These are phyloP conservation scores for Cephus spinipes DNA, from an alignment of 2,888 invertebrate species.

Conservation along the genomic window DNA sequence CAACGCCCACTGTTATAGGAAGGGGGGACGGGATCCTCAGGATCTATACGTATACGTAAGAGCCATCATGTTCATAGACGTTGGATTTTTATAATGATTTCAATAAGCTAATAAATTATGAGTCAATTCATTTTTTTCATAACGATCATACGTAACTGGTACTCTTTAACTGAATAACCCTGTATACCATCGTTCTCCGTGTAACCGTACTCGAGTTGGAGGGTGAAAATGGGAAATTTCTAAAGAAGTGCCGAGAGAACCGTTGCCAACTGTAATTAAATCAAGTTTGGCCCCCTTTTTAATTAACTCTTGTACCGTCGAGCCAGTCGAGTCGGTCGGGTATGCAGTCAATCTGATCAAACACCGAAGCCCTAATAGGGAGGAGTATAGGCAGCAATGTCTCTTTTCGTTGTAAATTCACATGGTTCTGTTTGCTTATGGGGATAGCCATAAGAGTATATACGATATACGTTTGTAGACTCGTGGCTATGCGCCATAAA, in stretches of 20 bases:
- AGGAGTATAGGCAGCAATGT: constrained; percentile 21
- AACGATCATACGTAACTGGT: background rate
- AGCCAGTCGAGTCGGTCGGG: constrained; percentile 21
- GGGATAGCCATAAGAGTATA: constrained; percentile 15
- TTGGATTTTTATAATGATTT: background rate
- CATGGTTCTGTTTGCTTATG: constrained; percentile 31
- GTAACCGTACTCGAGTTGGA: background rate
- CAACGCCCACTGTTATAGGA: background rate
- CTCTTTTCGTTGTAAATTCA: constrained; percentile 30
- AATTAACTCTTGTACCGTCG: constrained; percentile 48
- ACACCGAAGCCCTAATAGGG: constrained; percentile 37
- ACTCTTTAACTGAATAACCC: background rate
- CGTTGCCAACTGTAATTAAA: constrained; percentile 44
- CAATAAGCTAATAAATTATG: background rate
- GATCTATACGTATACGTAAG: background rate
- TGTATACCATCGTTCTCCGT: background rate
- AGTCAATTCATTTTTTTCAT: background rate
- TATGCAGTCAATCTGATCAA: constrained; percentile 52
- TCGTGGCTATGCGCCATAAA: constrained; percentile 1
- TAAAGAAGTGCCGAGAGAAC: constrained; percentile 1
- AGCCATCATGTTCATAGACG: background rate
- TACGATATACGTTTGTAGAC: background rate
- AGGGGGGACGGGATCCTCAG: too few relatives aligned
- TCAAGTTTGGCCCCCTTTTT: constrained; percentile 53
- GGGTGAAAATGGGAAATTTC: background rate